Evolutionary conservation across 2,888 invertebrate genomes (phyloP).

Genomic region (Epinotia brunnichana): DNA sequence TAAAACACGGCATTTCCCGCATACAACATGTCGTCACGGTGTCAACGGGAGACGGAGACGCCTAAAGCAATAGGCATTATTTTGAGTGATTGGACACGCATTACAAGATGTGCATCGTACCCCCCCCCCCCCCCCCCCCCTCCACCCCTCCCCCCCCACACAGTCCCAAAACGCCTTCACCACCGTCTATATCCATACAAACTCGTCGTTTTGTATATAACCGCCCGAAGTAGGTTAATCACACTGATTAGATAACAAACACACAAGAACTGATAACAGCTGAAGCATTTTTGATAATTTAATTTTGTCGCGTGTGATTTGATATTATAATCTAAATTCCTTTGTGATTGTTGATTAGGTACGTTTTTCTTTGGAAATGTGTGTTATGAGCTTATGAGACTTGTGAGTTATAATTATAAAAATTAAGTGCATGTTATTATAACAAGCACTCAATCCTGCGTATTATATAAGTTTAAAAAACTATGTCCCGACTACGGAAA

Average conservation of each 20-base stretch:
- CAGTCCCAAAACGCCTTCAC: neutral
- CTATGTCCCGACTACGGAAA: no score
- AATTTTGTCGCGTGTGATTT: conserved; percentile 20
- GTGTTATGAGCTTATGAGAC: no score
- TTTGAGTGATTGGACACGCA: conserved; percentile 39
- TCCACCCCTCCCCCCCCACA: no score
- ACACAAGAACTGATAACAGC: conserved; percentile 29
- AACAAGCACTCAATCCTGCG: no score
- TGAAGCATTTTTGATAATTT: conserved; percentile 44
- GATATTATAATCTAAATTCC: conserved; percentile 30
- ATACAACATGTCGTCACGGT: neutral
- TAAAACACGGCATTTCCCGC: no score
- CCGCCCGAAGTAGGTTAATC: conserved; percentile 41
- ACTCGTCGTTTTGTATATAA: neutral
- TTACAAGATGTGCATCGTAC: conserved; percentile 20
- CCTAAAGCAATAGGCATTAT: conserved; percentile 1
- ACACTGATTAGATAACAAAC: conserved; percentile 42
- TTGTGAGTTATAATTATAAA: neutral
- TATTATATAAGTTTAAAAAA: no score
- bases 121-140: no score
- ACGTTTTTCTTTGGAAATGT: conserved; percentile 16
- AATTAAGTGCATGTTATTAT: neutral
- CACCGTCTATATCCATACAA: neutral
- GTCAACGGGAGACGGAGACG: neutral
- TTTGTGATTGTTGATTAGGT: conserved; percentile 16